Base-by-base conservation (phyloP, 1,140 invertebrate genomes). In the Solen grandis region DNA sequence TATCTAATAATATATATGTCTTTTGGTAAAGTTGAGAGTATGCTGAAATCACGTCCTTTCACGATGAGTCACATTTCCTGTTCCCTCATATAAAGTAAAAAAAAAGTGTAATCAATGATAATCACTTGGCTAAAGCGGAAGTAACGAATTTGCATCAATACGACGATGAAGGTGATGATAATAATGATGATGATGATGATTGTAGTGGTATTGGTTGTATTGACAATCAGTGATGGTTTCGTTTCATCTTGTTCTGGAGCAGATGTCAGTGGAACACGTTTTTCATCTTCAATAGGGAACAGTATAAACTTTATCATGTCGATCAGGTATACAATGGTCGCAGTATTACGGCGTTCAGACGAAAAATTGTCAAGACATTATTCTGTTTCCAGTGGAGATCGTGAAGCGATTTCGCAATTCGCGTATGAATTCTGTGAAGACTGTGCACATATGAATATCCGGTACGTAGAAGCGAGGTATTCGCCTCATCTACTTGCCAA, bases 361-460 rank as follows among this genome's bases (percentile, higher is more conserved):
- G 22, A 25, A 33, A 63, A 25, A 63, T 16, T 16, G 29, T 27
- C 16, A 35, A 54, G 8, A 25, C n/a, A 19, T 16, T 35, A 16
- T 0, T 19, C 25, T 81, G 13, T 59, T 82, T 85, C 55, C 75
- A 87, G 82, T 36, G 94, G 94, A 27, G 93, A 94, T 84, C 62
- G 91, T 5, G 88, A 91, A 62, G 94, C 93, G 0, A 92, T 94
- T 52, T 93, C 94, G 79, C 87, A 94, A 70, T 87, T 95, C 16
- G 93, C 94, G 2, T 94, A 94, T 82, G 95, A 95, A 86, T 93
- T 94, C 83, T 94, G 93, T 79, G 94, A 95, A 88, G 94, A 95
- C 87, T 88, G 92, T 75, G 88, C 93, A 4, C 83, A 87, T 0
- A 66, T 93, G 63, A 92, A 93, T 22, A 92, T 95, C 1, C 75